Base-by-base conservation (phyloP, 1,140 invertebrate species). In the Phymastichus coffea region DNA sequence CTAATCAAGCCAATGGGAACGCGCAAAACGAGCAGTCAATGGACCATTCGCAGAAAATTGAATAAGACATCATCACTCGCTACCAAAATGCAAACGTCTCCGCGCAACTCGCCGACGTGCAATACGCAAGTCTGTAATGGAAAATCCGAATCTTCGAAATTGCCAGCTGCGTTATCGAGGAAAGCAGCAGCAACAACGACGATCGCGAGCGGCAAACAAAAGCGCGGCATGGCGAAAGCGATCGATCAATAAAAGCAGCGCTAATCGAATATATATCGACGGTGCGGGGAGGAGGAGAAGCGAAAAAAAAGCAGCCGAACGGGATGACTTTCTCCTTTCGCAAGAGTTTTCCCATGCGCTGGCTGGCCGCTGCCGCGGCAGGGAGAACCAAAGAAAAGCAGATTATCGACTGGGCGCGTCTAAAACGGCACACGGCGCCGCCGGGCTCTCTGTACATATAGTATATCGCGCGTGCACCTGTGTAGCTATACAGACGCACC, bases 381-480 rank as follows among this genome's bases (percentile, higher is more conserved):
- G 20, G 30, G 37, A 19, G 37, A 19, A 40, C 9, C 37, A 22
- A 63, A 53, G 60, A 63, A 63, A 68, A 67, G 61, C 63, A 52
- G 61, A 65, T 67, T 61, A 67, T 65, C 66, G 22, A 30, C 20
- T 20, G 48, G 52, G 40, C 53, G 57, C 46, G 22, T 4, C 47
- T 43, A 52, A 49, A 59, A 47, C 26, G 49, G 48, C 49, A 43
- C 48, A 62, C 59, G 66, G 64, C 54, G 30, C 25, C 51, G 38
- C 43, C 52, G 49, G 44, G 48, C 52, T 43, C 25, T 49, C 61
- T 35, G 38, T 22, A n/a, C n/a, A n/a, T n/a, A n/a, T n/a, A n/a
- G n/a, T n/a, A n/a, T n/a, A n/a, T n/a, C n/a, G n/a, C n/a, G n/a
- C n/a, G n/a, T n/a, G n/a, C n/a, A n/a, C n/a, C n/a, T n/a, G n/a